Evolutionary conservation across 2,797 vertebrate species (phyloP), one percentile per base, ranked within the genome.

Genomic region (Microctenopoma steveboyesi): DNA sequence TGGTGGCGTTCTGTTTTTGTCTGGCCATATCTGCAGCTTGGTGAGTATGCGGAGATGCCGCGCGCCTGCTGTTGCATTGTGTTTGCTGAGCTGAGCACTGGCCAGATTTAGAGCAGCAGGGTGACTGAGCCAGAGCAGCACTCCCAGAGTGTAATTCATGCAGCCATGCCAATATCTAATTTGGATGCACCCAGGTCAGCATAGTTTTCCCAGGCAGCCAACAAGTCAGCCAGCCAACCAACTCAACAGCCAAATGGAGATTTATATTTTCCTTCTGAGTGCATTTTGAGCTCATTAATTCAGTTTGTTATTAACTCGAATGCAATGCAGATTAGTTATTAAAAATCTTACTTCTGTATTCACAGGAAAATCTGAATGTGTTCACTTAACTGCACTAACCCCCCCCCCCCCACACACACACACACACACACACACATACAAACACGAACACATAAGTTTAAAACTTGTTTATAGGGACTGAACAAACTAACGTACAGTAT

Each of bases 91-190:
- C 76, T 83, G 82, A 88, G 85, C 78, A 62, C 72, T 60, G 66
- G 85, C 84, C 86, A 90, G 80, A 88, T 90, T 86, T 72, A 78
- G 76, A 90, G 82, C 87, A 87, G 86, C 83, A 55, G 83, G 84
- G 76, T 67, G 82, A 85, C 77, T 70, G 85, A 87, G 85, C 81
- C 72, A 86, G 78, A 80, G 86, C 82, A 79, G 81, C 69, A 62
- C 85, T 86, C 89, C 86, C 83, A 84, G 85, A 86, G 89, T 78
- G 83, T 87, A 79, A 86, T 82, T 82, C 79, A 82, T 16, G 59
- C 81, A 75, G 49, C 77, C 74, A 62, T 89, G 87, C 90, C 90
- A 92, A 74, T 87, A 86, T 91, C 88, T 90, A 84, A 91, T 92
- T 91, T 86, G 85, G 80, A 91, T 86, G 86, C 81, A 74, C 86